These are phyloP conservation scores for Watersipora subatra DNA, from an alignment of 1,140 invertebrate genomes.

Conservation along the genomic window DNA sequence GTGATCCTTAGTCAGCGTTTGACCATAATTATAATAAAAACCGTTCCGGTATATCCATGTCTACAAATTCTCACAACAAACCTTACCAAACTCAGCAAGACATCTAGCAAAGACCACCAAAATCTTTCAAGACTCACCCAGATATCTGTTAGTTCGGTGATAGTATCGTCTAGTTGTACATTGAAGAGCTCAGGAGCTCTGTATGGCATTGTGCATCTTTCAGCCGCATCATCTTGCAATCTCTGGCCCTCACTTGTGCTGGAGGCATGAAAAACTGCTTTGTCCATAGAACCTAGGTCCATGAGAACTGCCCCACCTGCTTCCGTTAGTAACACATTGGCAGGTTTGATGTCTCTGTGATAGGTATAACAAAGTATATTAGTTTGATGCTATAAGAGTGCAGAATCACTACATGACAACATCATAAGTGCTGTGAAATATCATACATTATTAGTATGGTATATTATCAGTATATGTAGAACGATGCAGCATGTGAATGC, in stretches of 20 bases:
- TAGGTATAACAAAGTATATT: neutral
- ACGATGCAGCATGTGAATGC: neutral
- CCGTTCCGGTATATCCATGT: too few species aligned
- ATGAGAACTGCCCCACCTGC: slow-evolving; percentile 61
- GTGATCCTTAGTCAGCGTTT: too few species aligned
- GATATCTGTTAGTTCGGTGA: slow-evolving; percentile 73
- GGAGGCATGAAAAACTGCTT: slow-evolving; percentile 59
- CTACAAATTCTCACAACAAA: too few species aligned
- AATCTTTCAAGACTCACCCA: slow-evolving; percentile 52
- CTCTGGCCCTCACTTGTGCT: slow-evolving; percentile 56
- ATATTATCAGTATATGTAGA: neutral
- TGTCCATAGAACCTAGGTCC: slow-evolving; percentile 67
- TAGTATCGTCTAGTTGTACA: slow-evolving; percentile 61
- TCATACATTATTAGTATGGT: neutral
- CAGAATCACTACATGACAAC: neutral
- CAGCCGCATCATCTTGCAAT: slow-evolving; percentile 62
- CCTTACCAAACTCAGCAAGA: too few species aligned
- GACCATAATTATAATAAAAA: too few species aligned
- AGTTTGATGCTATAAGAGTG: neutral
- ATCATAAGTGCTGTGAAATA: neutral
- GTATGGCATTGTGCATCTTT: slow-evolving; percentile 74
- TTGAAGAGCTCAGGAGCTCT: slow-evolving; percentile 74
- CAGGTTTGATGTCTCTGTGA: slow-evolving; percentile 63
- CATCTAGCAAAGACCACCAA: too few species aligned
- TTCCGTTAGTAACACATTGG: slow-evolving; percentile 62